A percentile compares a stretch with the other conserved stretches of the same genome.
These are phyloP conservation scores for Mylabris sibirica DNA, from an alignment of 2,888 invertebrate species.

Conservation along the genomic window DNA sequence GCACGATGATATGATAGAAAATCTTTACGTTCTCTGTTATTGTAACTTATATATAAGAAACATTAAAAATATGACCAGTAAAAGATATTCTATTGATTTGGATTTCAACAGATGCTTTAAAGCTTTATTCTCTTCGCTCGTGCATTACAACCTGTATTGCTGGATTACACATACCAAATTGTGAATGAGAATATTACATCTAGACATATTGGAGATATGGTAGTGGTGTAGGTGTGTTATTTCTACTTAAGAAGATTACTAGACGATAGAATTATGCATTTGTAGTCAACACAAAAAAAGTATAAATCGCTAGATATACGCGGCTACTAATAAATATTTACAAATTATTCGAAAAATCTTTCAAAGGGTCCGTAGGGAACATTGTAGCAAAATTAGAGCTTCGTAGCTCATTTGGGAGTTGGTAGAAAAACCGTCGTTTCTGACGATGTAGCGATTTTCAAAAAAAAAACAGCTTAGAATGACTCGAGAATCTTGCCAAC, in stretches of 20 bases:
- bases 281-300: slow-evolving; percentile 9
- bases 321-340: slow-evolving; percentile 35
- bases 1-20: slow-evolving; percentile 34
- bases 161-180: slow-evolving; percentile 28
- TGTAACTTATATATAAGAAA: slow-evolving; percentile 19
- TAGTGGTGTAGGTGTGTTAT: background rate
- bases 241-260: slow-evolving; percentile 30
- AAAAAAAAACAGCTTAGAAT: no score
- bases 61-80: slow-evolving; percentile 24
- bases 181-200: background rate
- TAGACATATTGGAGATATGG: background rate
- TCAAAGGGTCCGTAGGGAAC: no score
- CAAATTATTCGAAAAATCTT: slow-evolving; percentile 15
- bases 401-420: no score
- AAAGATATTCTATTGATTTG: slow-evolving; percentile 4
- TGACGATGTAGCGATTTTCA: no score
- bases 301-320: slow-evolving; percentile 30
- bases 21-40: slow-evolving; percentile 17
- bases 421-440: no score
- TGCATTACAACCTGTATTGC: slow-evolving; percentile 32
- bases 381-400: no score
- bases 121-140: slow-evolving; percentile 33
- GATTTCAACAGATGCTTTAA: slow-evolving; percentile 23
- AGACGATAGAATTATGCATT: slow-evolving; percentile 31
- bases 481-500: no score